Evolutionary conservation across 2,113 vertebrate genomes (phyloP), one percentile per base, ranked within the genome.

Genomic region (Erythrolamprus reginae): DNA sequence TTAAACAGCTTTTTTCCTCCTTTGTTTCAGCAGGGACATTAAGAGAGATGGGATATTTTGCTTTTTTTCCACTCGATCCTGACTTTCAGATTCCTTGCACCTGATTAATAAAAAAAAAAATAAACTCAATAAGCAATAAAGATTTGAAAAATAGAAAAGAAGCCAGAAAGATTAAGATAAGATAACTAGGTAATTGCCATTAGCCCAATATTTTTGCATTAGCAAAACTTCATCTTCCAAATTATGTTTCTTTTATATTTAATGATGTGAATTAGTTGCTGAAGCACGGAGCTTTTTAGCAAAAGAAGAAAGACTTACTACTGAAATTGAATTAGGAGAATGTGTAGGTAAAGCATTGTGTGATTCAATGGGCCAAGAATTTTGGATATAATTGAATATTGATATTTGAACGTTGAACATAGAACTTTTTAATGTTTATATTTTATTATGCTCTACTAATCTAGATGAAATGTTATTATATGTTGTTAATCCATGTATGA

Each of bases 1-100:
- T 47, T 61, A 0, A 6, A 45, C 48, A 90, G 48, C 50, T 89
- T 15, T 89, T 89, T 91, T 88, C n/a, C n/a, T 90, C 52, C 94
- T 87, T 90, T 52, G 5, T 94, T 95, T 93, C 89, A 90, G 70
- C 82, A 94, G 89, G 83, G 87, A 89, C 65, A 28, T 70, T 86
- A 48, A 9, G 56, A 83, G 92, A 82, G 87, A 42, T 86, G 50
- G 26, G 84, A 89, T 88, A 90, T 92, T 88, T 87, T 88, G 89
- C 90, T 92, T 45, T 91, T 47, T 91, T 47, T 91, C 50, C 38
- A 42, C 23, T n/a, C 48, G 8, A 91, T 91, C 91, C 70, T 84
- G 33, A 15, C 82, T 90, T 52, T 92, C 52, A 90, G 77, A 86
- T 90, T 95, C 47, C 90, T 87, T 9, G 6, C 38, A 47, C 45